Conservation (phyloP, 2,113 vertebrate genomes). For the Gymnogyps californianus region DNA sequence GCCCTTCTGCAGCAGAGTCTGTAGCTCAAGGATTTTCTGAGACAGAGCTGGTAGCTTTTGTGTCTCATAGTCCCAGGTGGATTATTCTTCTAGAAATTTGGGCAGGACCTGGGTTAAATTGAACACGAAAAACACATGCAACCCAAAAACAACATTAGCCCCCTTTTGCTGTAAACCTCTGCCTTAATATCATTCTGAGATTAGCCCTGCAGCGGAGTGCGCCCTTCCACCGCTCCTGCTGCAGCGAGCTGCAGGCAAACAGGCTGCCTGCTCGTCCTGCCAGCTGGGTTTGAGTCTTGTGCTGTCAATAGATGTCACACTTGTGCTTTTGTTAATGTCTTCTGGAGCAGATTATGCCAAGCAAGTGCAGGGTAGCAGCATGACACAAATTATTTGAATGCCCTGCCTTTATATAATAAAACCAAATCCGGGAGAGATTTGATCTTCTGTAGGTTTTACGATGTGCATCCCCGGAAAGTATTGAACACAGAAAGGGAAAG, state of each 20-base stretch:
- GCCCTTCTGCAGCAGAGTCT: neutral
- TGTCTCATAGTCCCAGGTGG: neutral
- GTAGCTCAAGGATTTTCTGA: neutral
- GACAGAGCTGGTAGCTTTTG: neutral
- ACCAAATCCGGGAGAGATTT: neutral
- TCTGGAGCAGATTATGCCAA: neutral
- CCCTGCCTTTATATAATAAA: conserved; percentile 38
- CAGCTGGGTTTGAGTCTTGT: neutral
- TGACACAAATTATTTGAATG: conserved; percentile 29
- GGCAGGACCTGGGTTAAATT: neutral
- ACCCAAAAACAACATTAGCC: neutral
- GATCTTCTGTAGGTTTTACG: conserved; percentile 37
- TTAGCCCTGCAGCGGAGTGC: neutral
- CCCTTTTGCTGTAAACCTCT: neutral
- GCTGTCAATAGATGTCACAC: conserved; percentile 66
- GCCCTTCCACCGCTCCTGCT: neutral
- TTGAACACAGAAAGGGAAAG: neutral
- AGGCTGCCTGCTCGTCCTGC: neutral
- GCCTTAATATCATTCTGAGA: neutral
- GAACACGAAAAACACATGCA: rapidly evolving
- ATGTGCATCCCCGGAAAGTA: neutral
- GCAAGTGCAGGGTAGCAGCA: neutral
- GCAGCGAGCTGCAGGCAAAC: neutral
- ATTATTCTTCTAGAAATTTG: neutral
- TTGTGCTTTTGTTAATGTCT: conserved; percentile 24